These are phyloP conservation scores for Thymelicus sylvestris DNA, from an alignment of 2,888 invertebrate genomes.

Conservation along the genomic window DNA sequence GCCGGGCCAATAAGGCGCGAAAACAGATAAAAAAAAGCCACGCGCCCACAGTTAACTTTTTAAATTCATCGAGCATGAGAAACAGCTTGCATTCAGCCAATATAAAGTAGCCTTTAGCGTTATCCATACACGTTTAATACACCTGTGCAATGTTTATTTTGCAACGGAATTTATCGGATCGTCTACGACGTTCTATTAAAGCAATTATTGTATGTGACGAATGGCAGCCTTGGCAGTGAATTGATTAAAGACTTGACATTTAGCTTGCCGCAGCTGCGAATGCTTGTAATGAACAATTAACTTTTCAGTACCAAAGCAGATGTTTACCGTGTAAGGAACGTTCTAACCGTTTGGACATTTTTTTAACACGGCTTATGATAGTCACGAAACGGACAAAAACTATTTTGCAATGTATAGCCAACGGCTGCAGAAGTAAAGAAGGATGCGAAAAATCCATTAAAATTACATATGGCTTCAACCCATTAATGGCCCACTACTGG, in stretches of 20 bases:
- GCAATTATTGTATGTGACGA: constrained; percentile 39
- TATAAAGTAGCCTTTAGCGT: constrained; percentile 11
- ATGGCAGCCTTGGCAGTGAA: constrained; percentile 54
- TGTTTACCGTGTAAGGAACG: constrained; percentile 57
- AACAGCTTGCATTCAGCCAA: constrained; percentile 14
- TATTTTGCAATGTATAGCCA: neutral
- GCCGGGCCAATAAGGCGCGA: constrained; percentile 62
- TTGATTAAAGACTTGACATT: constrained; percentile 77
- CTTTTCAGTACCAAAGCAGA: constrained; percentile 63
- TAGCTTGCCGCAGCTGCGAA: constrained; percentile 75
- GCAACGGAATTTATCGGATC: constrained; percentile 33
- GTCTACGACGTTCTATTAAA: constrained; percentile 29
- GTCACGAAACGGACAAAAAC: constrained; percentile 25
- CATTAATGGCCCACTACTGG: too few species aligned
- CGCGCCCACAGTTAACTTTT: constrained; percentile 54
- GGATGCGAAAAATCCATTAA: neutral
- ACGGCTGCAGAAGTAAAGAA: neutral
- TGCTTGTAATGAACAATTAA: constrained; percentile 63
- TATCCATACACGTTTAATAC: constrained; percentile 26
- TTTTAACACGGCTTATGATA: constrained; percentile 42
- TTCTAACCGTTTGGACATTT: constrained; percentile 57
- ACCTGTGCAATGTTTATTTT: constrained; percentile 37
- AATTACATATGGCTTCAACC: too few species aligned
- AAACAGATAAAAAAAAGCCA: constrained; percentile 44
- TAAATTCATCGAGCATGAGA: constrained; percentile 42